phyloP scores from a whole-genome alignment of 2,888 invertebrate species.

The Acanthoscelides obtectus region DNA sequence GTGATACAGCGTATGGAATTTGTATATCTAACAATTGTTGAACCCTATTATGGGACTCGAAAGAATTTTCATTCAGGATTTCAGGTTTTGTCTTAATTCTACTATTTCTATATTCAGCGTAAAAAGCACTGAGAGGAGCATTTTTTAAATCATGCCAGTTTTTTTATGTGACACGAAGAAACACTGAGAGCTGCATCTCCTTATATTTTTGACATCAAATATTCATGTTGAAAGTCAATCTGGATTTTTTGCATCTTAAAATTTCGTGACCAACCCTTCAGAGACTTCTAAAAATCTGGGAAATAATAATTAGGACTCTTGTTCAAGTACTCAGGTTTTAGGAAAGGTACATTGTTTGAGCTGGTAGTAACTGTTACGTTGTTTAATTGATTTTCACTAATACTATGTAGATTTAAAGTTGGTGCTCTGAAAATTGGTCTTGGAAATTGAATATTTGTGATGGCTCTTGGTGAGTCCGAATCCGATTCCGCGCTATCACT shows the following conservation, averaged over 20 bases:
- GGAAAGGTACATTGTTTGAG: no score
- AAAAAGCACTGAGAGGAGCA: neutral
- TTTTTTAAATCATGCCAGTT: neutral
- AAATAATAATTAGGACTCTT: neutral
- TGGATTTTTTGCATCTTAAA: neutral
- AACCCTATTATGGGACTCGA: neutral
- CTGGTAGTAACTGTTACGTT: no score
- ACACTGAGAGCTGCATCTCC: neutral
- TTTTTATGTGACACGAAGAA: neutral
- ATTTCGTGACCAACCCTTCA: neutral
- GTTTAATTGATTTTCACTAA: no score
- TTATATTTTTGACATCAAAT: neutral
- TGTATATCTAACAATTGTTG: neutral
- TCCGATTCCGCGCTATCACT: no score
- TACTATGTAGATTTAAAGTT: no score
- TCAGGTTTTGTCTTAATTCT: slow-evolving; percentile 6
- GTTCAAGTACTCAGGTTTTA: neutral
- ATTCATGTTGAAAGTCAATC: neutral
- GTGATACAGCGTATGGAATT: neutral
- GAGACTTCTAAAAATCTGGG: neutral
- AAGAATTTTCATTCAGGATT: neutral
- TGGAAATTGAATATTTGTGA: no score
- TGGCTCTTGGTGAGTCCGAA: no score
- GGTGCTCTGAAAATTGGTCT: no score
- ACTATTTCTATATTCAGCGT: slow-evolving; percentile 2